Percentiles rank a stretch among this genome's conserved stretches.
phyloP scores from a whole-genome alignment of 1,140 invertebrate genomes.

The Heliconius hewitsoni region DNA sequence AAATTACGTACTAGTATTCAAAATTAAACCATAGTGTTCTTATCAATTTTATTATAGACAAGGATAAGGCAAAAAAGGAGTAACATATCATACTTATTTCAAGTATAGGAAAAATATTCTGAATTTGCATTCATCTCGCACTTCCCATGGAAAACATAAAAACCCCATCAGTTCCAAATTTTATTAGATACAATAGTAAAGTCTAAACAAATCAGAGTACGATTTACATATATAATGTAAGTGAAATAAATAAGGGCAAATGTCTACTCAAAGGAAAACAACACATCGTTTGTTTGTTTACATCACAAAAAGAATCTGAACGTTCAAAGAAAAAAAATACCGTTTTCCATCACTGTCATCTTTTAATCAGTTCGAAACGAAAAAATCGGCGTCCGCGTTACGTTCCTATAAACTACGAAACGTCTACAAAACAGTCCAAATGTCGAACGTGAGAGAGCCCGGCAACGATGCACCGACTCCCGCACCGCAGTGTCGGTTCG shows the following conservation, averaged over 20 bases:
- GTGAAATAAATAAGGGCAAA: conserved; percentile 42
- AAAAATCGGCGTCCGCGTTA: conserved; percentile 35
- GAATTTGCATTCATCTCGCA: conserved; percentile 28
- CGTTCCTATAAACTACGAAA: conserved; percentile 47
- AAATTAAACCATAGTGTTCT: conserved; percentile 13
- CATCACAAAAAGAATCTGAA: conserved; percentile 15
- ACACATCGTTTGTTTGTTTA: conserved; percentile 38
- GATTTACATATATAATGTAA: conserved; percentile 34
- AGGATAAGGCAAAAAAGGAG: conserved; percentile 21
- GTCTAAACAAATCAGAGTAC: conserved; percentile 40
- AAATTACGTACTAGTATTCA: conserved; percentile 6
- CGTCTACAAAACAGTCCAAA: conserved; percentile 49
- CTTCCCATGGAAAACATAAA: conserved; percentile 31
- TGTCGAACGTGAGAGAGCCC: conserved; percentile 45
- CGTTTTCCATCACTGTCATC: conserved; percentile 41
- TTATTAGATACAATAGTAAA: conserved; percentile 40
- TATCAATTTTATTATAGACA: conserved; percentile 20
- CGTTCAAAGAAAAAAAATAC: conserved; percentile 36
- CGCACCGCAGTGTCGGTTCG: conserved; percentile 37
- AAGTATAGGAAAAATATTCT: conserved; percentile 16
- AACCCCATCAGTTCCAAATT: conserved; percentile 41
- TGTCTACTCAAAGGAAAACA: conserved; percentile 39
- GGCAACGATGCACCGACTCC: conserved; percentile 69
- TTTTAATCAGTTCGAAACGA: conserved; percentile 38
- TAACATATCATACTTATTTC: conserved; percentile 20